Evolutionary conservation across 2,113 vertebrate species (phyloP).

Genomic region (Geococcyx californianus): DNA sequence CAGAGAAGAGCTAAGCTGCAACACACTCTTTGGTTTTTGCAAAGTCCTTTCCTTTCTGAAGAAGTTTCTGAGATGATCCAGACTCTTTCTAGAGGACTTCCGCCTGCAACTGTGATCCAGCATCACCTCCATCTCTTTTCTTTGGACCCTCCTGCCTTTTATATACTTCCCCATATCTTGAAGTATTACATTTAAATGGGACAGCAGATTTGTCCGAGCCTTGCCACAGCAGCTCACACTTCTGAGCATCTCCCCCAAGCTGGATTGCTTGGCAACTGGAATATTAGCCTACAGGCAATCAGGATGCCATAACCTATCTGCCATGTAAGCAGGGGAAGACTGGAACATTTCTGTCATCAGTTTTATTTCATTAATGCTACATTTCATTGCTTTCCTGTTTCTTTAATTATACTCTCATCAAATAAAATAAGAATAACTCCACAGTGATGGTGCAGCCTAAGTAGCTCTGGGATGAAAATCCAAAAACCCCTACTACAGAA

Average conservation of each 20-base stretch:
- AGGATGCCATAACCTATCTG: not conserved
- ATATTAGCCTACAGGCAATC: not conserved
- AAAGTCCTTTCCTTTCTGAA: not conserved
- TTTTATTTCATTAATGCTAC: not conserved
- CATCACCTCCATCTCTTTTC: not conserved
- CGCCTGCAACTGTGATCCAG: not conserved
- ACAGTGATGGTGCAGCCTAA: not conserved
- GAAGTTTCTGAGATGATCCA: not conserved
- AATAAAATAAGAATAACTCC: not conserved
- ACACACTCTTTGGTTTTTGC: not conserved
- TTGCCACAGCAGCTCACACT: not conserved
- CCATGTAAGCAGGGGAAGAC: not conserved
- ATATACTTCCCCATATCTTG: not conserved
- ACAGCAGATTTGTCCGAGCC: not conserved
- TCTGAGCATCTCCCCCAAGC: not conserved
- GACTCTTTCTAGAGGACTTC: not conserved
- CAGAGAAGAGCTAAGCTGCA: not conserved
- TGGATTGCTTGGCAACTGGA: not conserved
- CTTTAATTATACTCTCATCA: not conserved
- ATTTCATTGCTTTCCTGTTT: not conserved
- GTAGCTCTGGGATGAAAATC: not conserved
- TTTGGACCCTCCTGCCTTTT: not conserved
- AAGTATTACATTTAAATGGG: not conserved
- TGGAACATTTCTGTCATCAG: not conserved
- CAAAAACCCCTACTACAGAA: accelerated